Conservation (phyloP, 2,888 invertebrate species). For the Mycalesis mineus region DNA sequence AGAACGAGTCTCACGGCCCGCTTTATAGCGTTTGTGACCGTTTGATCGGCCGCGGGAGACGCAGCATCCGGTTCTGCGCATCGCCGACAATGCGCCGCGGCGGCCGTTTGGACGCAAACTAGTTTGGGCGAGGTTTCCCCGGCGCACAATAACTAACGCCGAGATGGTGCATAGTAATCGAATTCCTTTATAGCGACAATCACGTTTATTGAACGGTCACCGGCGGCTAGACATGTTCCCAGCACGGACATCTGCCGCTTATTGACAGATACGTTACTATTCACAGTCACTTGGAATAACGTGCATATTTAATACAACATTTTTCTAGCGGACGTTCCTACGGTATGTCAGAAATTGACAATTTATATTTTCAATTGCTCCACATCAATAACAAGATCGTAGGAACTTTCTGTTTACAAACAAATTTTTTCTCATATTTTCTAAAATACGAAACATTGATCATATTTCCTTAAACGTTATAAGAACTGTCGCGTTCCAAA, state of each 20-base stretch:
- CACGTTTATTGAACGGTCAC: conserved; percentile 56
- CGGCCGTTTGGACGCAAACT: conserved; percentile 67
- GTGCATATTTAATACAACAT: neutral
- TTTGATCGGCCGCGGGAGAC: conserved; percentile 63
- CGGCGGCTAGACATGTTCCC: conserved; percentile 41
- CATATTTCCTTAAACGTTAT: no score
- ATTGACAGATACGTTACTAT: conserved; percentile 2
- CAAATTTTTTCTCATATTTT: no score
- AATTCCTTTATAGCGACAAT: conserved; percentile 63
- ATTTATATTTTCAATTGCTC: neutral
- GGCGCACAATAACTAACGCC: conserved; percentile 44
- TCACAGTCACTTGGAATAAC: neutral
- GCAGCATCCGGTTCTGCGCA: conserved; percentile 76
- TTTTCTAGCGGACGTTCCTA: neutral
- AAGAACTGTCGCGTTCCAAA: no score
- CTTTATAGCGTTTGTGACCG: conserved; percentile 64
- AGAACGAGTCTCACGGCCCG: conserved; percentile 63
- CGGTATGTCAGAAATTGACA: neutral
- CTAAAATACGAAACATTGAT: no score
- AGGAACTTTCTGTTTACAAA: no score
- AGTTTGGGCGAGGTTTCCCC: conserved; percentile 66
- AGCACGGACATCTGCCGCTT: conserved; percentile 24
- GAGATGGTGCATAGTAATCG: conserved; percentile 66
- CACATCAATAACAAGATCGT: no score
- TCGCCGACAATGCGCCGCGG: conserved; percentile 63